Evolutionary conservation across 2,888 invertebrate genomes (phyloP).

Genomic region (Hyles lineata): DNA sequence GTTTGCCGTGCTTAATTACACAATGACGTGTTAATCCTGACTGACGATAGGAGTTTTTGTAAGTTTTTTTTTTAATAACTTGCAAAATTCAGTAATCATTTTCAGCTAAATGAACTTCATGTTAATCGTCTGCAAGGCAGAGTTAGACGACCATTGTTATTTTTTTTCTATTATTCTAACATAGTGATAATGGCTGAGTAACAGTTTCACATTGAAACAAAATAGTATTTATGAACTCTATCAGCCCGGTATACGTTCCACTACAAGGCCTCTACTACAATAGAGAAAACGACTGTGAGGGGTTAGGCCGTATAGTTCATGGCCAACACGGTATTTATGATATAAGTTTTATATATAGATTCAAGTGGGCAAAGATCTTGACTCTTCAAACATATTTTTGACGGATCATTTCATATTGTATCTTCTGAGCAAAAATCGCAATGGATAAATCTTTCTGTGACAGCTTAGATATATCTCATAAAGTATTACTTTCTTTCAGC

Average conservation of each 20-base stretch:
- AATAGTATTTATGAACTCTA: no score
- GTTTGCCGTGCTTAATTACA: no score
- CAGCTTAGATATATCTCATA: constrained; percentile 5
- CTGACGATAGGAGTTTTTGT: no score
- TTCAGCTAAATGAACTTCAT: neutral
- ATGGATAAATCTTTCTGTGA: constrained; percentile 3
- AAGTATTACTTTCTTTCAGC: neutral
- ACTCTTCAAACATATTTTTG: neutral
- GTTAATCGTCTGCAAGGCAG: neutral
- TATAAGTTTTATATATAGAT: no score
- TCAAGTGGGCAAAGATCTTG: no score
- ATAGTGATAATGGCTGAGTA: neutral
- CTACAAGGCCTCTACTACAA: no score
- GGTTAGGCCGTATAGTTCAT: no score
- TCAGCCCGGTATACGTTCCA: no score
- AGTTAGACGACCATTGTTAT: neutral
- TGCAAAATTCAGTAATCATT: neutral
- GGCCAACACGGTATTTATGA: no score
- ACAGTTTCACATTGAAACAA: neutral
- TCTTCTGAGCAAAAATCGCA: neutral
- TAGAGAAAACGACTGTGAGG: no score
- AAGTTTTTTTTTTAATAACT: no score
- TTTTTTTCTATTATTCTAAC: neutral
- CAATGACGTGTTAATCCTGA: no score
- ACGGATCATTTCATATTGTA: neutral